These are phyloP conservation scores for Choreutis nemorana DNA, from an alignment of 2,888 invertebrate species.

Conservation along the genomic window DNA sequence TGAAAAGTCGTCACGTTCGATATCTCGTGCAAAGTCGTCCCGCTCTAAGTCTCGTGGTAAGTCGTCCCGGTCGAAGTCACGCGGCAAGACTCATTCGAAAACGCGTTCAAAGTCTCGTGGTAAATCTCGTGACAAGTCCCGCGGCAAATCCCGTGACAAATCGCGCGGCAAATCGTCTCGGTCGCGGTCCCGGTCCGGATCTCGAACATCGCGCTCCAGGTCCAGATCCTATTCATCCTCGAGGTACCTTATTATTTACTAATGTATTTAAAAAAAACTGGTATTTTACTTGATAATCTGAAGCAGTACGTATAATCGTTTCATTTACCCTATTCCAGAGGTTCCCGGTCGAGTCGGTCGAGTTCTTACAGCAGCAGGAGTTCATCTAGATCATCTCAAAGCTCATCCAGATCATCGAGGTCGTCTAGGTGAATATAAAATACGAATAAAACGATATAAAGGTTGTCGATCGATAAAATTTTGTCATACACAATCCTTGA, in stretches of 20 bases:
- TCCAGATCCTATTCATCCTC: constrained; percentile 62
- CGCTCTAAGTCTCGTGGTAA: constrained; percentile 18
- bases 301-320: neutral
- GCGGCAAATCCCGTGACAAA: constrained; percentile 5
- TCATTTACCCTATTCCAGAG: constrained; percentile 17
- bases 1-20: constrained; percentile 5
- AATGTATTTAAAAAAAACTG: neutral
- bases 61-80: constrained; percentile 29
- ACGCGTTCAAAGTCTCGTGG: constrained; percentile 27
- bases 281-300: neutral
- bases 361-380: constrained; percentile 67
- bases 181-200: constrained; percentile 18
- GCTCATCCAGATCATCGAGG: constrained; percentile 55
- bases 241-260: constrained; percentile 26
- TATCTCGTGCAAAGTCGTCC: constrained; percentile 5
- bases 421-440: constrained; percentile 50
- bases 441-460: too few relatives aligned
- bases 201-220: constrained; percentile 28
- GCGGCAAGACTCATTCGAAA: constrained; percentile 29
- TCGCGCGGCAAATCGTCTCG: constrained; percentile 16
- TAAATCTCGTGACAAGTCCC: too few relatives aligned
- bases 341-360: constrained; percentile 47
- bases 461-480: neutral
- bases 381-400: constrained; percentile 43
- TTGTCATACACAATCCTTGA: too few relatives aligned